Base-by-base conservation (phyloP, 2,113 vertebrate genomes). In the Benitochromis conjunctus region DNA sequence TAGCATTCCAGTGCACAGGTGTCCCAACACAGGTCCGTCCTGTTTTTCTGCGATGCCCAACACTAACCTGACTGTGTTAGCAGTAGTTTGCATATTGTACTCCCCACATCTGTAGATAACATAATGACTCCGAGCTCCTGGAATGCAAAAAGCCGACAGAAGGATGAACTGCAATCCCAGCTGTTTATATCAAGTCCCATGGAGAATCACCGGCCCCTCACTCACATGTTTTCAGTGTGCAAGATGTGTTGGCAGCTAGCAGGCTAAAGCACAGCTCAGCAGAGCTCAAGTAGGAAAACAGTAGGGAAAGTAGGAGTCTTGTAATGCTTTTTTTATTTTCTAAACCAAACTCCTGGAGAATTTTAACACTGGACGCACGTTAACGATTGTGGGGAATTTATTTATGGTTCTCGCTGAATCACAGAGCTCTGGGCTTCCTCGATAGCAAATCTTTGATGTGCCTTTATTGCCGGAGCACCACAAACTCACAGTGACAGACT, bases 281-380 rank as follows among this genome's bases (percentile, higher is more conserved):
- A 60, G 51, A 80, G 58, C 84, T 88, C 56, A 19, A 77, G 77
- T 31, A 71, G 57, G 60, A 69, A 60, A 79, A 26, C 16, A 9
- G 81, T 26, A 13, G 43, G 54, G 41, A 21, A 43, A 24, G 69
- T n/a, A 55, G 78, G 82, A 82, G 46, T 18, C 82, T 66, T 43
- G 69, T 66, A 26, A 13, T 77, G 55, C 18, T 64, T 66, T 43
- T 43, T 66, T 66, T 66, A 64, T 60, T 69, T 71, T 46, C 41
- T 26, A 16, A 85, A 71, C 57, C 84, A 76, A 86, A 81, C 71
- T 56, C 86, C 78, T 55, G 36, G 64, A 77, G 69, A 83, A 62
- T 82, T 81, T 18, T 64, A 66, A 93, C 91, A 92, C 93, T 92
- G 92, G 90, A 93, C 0, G 34, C 88, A 85, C 81, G 55, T 64